Evolutionary conservation across 2,888 invertebrate species (phyloP).

Genomic region (Xestia c-nigrum): DNA sequence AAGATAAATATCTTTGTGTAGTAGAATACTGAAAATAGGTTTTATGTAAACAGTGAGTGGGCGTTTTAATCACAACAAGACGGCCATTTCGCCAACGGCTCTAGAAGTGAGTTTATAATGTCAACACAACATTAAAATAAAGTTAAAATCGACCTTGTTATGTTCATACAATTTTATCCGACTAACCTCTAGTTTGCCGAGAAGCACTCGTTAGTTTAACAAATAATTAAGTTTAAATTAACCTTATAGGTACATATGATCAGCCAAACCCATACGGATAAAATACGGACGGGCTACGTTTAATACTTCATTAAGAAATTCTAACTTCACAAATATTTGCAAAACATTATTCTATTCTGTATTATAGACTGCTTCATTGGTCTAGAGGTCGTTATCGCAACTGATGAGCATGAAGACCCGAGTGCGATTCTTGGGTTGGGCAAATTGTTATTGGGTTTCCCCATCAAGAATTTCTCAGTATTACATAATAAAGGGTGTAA

Average conservation of each 20-base stretch:
- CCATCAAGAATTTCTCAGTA: too few relatives aligned
- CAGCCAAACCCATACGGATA: not conserved
- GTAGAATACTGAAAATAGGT: too few relatives aligned
- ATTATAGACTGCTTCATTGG: not conserved
- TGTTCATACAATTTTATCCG: not conserved
- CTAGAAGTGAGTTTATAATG: not conserved
- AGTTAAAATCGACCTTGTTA: not conserved
- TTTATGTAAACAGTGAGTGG: not conserved
- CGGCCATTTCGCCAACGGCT: not conserved
- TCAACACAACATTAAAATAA: not conserved
- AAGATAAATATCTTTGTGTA: not conserved
- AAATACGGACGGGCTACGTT: not conserved
- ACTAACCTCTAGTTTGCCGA: not conserved
- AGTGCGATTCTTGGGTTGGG: too few relatives aligned
- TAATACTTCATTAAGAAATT: not conserved
- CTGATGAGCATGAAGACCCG: too few relatives aligned
- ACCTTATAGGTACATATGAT: not conserved
- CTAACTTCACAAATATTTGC: not conserved
- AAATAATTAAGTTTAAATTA: not conserved
- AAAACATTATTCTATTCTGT: too few relatives aligned
- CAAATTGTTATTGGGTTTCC: too few relatives aligned
- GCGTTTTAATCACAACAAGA: conserved; percentile 4
- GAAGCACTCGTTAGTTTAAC: not conserved
- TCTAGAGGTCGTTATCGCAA: too few relatives aligned
- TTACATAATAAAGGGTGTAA: too few relatives aligned